Base-by-base conservation (phyloP, 2,797 vertebrate species). In the Notoglanidium macrostoma region DNA sequence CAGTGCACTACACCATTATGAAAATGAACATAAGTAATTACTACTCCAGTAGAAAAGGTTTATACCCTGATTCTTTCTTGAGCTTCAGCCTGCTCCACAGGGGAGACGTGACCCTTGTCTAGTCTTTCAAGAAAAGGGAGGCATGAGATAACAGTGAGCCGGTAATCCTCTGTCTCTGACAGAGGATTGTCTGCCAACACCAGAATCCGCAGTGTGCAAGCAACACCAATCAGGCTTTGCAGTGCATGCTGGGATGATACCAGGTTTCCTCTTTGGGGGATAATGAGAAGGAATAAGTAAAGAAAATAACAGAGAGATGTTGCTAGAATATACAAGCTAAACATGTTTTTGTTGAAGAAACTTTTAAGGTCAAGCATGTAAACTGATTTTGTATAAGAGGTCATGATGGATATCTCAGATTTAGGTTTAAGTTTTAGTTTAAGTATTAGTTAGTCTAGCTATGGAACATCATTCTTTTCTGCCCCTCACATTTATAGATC, bases 111-210 rank as follows among this genome's bases (percentile, higher is more conserved):
- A 0, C 96, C 96, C 92, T 99, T 99, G 93, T 99, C 97, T 0
- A 99, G 94, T 79, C 96, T 94, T 70, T 98, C 94, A 2, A 99
- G 94, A 14, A 91, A 88, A 0, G 96, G 95, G 68, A 97, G 91
- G 35, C 94, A 76, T 17, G 93, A 87, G 88, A 99, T 95, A 10
- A 95, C 92, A 88, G 92, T 94, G 87, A 96, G 70, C 0, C 96
- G 95, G 92, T 98, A 97, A 79, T 96, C 89, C 0, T 89, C 85
- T 0, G 91, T 93, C 0, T 97, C 96, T 0, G 90, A 81, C 0
- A 97, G 92, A 0, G 98, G 97, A 87, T 99, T 99, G 40, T 97
- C 97, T 59, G 92, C 88, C 76, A 99, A 91, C 59, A 99, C 95
- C 93, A 99, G 89, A 1, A 92, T 91, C 49, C 92, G 95, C 19